A percentile compares a stretch with the other conserved stretches of the same genome.
Evolutionary conservation across 2,113 vertebrate genomes (phyloP).

Genomic region (Gavialis gangeticus): DNA sequence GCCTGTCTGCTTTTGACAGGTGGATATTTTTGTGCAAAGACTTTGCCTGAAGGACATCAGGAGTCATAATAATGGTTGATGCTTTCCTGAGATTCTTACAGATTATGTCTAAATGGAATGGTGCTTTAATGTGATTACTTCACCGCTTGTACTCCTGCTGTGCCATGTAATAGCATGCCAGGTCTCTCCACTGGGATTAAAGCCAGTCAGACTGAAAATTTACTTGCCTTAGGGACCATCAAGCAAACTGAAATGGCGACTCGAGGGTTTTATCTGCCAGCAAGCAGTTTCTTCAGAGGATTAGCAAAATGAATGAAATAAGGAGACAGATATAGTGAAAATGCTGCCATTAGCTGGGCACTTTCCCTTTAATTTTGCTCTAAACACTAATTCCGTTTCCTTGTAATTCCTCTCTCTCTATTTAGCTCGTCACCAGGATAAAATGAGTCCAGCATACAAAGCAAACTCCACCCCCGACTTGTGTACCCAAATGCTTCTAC

Average conservation of each 20-base stretch:
- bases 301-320: slow-evolving; percentile 59
- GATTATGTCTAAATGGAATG: slow-evolving; percentile 63
- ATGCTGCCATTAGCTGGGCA: background rate
- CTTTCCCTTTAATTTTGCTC: slow-evolving; percentile 15
- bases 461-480: background rate
- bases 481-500: background rate
- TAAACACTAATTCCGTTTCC: background rate
- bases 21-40: slow-evolving; percentile 4
- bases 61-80: slow-evolving; percentile 64
- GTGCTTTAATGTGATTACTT: slow-evolving; percentile 68
- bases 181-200: slow-evolving; percentile 48
- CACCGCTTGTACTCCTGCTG: slow-evolving; percentile 49
- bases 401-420: background rate
- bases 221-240: slow-evolving; percentile 64
- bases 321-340: background rate
- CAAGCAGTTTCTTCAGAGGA: slow-evolving; percentile 1
- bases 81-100: slow-evolving; percentile 60
- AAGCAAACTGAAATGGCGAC: slow-evolving; percentile 51
- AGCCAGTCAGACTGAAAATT: slow-evolving; percentile 70
- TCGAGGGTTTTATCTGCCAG: slow-evolving; percentile 59
- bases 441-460: background rate
- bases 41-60: slow-evolving; percentile 66
- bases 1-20: slow-evolving; percentile 56
- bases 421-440: background rate
- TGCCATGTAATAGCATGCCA: slow-evolving; percentile 38